A percentile compares a stretch with the other conserved stretches of the same genome.
Evolutionary conservation across 2,797 vertebrate species (phyloP).

Genomic region (Philypnodon macrostomus): DNA sequence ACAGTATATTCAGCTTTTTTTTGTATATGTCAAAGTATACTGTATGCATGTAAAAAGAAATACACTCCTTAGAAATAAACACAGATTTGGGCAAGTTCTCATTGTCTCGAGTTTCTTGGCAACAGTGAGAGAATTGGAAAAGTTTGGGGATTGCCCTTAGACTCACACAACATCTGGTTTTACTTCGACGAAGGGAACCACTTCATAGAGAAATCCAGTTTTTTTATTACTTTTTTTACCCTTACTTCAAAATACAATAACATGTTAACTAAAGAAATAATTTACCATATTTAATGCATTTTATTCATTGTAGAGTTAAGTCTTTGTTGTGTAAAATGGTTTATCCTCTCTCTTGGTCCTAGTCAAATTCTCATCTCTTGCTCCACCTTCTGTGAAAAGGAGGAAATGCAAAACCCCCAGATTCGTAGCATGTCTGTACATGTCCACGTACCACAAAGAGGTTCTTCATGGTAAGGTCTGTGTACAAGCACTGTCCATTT

Average conservation of each 20-base stretch:
- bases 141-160: slow-evolving; percentile 1
- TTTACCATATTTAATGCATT: too few species aligned
- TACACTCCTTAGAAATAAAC: slow-evolving; percentile 19
- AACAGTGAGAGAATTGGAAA: slow-evolving; percentile 2
- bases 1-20: too few species aligned
- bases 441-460: not conserved
- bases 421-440: slow-evolving; percentile 14
- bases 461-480: not conserved
- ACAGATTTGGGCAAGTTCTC: not conserved
- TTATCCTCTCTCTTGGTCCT: not conserved
- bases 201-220: slow-evolving; percentile 12
- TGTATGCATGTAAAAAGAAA: too few species aligned
- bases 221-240: too few species aligned
- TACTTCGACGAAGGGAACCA: slow-evolving; percentile 36
- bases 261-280: too few species aligned
- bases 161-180: slow-evolving; percentile 48
- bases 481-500: too few species aligned
- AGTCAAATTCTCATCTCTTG: not conserved
- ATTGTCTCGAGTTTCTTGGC: slow-evolving; percentile 6
- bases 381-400: slow-evolving; percentile 27
- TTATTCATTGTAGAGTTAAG: too few species aligned
- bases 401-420: slow-evolving; percentile 4
- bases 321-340: too few species aligned
- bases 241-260: too few species aligned
- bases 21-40: too few species aligned